These are phyloP conservation scores for Tetranychus truncatus DNA, from an alignment of 2,888 invertebrate species.

Conservation along the genomic window DNA sequence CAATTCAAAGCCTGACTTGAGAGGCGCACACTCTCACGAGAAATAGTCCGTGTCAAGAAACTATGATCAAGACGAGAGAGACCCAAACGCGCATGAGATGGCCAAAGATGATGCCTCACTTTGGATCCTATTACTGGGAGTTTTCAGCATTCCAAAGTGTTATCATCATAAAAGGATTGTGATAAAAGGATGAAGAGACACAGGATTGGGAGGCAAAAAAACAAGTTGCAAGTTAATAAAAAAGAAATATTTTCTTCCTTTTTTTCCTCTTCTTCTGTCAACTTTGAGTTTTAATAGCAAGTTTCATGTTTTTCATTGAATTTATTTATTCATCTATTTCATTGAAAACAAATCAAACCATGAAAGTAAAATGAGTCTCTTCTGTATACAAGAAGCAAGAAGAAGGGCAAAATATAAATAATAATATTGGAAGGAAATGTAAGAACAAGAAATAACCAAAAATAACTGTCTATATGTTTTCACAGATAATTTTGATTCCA, in stretches of 20 bases:
- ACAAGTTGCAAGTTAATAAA: background rate
- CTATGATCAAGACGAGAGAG: constrained; percentile 26
- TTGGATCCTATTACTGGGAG: constrained; percentile 36
- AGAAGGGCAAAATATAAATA: background rate
- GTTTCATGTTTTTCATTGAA: background rate
- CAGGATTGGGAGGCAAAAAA: too few relatives aligned
- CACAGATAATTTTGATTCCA: background rate
- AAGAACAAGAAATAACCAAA: background rate
- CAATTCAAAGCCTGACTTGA: constrained; percentile 21
- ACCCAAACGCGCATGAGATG: constrained; percentile 43
- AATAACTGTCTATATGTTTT: background rate
- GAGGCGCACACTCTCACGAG: constrained; percentile 53
- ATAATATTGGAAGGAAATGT: background rate
- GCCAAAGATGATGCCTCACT: constrained; percentile 43
- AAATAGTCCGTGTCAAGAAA: constrained; percentile 55
- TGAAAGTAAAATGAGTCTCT: too few relatives aligned
- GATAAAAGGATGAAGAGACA: background rate
- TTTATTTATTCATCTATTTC: background rate
- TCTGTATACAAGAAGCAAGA: too few relatives aligned
- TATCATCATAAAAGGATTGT: background rate
- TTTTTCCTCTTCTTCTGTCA: background rate
- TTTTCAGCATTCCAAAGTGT: background rate
- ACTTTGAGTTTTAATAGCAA: background rate
- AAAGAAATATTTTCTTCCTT: background rate
- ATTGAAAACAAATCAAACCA: background rate